A percentile compares a stretch with the other conserved stretches of the same genome.
These are phyloP conservation scores for Numenius phaeopus DNA, from an alignment of 2,797 vertebrate genomes.

Conservation along the genomic window DNA sequence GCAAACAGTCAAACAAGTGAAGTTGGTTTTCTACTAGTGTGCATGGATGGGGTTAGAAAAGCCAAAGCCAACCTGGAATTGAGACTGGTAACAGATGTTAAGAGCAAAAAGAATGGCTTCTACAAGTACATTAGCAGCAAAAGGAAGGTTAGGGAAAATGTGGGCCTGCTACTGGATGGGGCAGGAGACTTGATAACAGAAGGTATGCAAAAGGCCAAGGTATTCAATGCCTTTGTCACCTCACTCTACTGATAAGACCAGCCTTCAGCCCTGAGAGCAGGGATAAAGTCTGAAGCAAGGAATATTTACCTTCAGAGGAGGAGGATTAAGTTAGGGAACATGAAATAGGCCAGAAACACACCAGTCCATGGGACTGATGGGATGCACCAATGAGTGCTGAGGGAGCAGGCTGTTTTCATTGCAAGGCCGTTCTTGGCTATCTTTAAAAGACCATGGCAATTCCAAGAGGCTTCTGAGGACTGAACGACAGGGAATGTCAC, in stretches of 20 bases:
- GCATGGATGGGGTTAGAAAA: neutral
- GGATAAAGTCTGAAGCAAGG: neutral
- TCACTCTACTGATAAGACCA: neutral
- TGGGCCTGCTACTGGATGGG: neutral
- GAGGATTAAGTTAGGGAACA: neutral
- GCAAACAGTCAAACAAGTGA: neutral
- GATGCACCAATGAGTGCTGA: neutral
- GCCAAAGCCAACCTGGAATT: neutral
- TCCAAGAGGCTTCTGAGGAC: neutral
- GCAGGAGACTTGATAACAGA: neutral
- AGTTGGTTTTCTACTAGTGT: neutral
- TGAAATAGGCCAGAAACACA: neutral
- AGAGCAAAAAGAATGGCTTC: neutral
- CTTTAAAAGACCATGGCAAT: neutral
- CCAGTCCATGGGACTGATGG: neutral
- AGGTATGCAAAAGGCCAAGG: neutral
- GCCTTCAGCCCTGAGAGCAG: neutral
- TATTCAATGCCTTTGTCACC: neutral
- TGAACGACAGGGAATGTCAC: neutral
- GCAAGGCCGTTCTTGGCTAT: neutral
- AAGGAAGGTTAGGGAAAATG: neutral
- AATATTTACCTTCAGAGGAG: neutral
- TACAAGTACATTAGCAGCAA: neutral
- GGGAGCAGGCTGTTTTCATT: neutral
- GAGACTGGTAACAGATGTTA: neutral